Conservation (phyloP, 2,113 vertebrate genomes). For the Salvator merianae region DNA sequence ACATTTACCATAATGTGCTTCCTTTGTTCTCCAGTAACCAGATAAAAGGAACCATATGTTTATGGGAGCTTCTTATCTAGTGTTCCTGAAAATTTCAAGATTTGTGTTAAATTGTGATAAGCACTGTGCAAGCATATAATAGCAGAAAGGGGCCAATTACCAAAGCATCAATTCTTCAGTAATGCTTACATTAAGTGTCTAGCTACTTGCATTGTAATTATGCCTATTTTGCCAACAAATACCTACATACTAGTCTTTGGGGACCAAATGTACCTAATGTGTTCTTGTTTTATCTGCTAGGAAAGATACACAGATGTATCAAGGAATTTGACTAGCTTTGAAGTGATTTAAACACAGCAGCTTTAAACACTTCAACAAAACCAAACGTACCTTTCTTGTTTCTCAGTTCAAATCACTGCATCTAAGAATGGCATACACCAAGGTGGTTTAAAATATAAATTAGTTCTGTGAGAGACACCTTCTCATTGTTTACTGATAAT, state of each 20-base stretch:
- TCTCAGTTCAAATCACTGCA: constrained; percentile 27
- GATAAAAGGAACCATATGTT: constrained; percentile 7
- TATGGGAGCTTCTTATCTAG: constrained; percentile 25
- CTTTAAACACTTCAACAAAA: constrained; percentile 30
- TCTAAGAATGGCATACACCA: constrained; percentile 1
- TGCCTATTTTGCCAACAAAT: constrained; percentile 23
- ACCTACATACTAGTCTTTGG: constrained; percentile 30
- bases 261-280: constrained; percentile 30
- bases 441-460: constrained; percentile 22
- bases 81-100: constrained; percentile 49
- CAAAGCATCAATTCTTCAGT: constrained; percentile 50
- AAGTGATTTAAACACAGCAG: constrained; percentile 18
- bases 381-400: background rate
- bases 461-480: background rate
- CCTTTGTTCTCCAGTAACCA: constrained; percentile 16
- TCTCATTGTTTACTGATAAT: constrained; percentile 18
- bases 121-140: constrained; percentile 20
- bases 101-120: constrained; percentile 15
- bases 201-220: constrained; percentile 57
- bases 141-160: constrained; percentile 29
- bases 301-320: constrained; percentile 19
- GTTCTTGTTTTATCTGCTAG: constrained; percentile 49
- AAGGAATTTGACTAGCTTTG: constrained; percentile 48
- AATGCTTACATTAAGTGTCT: constrained; percentile 56
- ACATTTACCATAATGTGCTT: constrained; percentile 1